These are phyloP conservation scores for Platalea minor DNA, from an alignment of 2,797 vertebrate genomes.

Conservation along the genomic window DNA sequence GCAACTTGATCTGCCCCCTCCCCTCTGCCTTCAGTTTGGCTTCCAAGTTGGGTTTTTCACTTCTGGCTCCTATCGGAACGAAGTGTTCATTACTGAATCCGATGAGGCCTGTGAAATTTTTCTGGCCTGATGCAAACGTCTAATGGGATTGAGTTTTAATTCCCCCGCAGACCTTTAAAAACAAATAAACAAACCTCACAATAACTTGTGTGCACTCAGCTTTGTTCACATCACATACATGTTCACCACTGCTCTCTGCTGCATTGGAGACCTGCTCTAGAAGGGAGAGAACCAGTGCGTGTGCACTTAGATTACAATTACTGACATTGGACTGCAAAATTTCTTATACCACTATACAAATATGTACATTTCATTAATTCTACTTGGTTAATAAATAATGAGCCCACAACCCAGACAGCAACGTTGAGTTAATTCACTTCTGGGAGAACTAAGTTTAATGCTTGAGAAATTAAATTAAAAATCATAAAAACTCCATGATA, in stretches of 20 bases:
- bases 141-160: neutral
- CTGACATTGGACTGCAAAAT: neutral
- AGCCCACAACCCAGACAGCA: neutral
- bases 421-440: neutral
- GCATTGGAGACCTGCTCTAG: neutral
- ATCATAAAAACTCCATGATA: neutral
- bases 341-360: neutral
- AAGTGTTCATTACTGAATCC: neutral
- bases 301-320: neutral
- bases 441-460: neutral
- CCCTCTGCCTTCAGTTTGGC: neutral
- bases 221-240: neutral
- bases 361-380: neutral
- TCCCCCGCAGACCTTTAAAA: neutral
- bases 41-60: neutral
- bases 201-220: neutral
- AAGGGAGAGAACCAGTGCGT: neutral
- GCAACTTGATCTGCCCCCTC: neutral
- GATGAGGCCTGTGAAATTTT: neutral
- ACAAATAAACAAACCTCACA: neutral
- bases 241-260: neutral
- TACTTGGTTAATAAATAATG: neutral
- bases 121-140: neutral
- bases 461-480: slow-evolving; percentile 1
- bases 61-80: neutral